Evolutionary conservation across 2,888 invertebrate genomes (phyloP).

Genomic region (Colostygia pectinataria): DNA sequence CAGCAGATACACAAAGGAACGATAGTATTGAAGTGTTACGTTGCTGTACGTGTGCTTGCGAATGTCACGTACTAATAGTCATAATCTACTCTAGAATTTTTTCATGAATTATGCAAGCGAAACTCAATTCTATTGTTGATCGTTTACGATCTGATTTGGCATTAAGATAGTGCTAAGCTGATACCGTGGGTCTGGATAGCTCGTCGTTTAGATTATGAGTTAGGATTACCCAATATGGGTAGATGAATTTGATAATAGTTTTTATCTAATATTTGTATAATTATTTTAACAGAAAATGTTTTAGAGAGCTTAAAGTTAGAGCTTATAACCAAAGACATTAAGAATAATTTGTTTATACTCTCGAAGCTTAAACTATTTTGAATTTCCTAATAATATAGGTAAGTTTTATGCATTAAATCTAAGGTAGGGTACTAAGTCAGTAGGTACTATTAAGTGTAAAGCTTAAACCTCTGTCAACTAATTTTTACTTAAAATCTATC

Average conservation of each 20-base stretch:
- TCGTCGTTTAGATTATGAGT: conserved; percentile 47
- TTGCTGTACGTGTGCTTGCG: conserved; percentile 63
- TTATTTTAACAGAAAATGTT: conserved; percentile 5
- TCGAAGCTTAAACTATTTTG: too few relatives aligned
- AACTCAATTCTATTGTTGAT: conserved; percentile 30
- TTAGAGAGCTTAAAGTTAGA: conserved; percentile 4
- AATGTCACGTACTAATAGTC: conserved; percentile 62
- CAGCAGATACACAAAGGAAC: conserved; percentile 53
- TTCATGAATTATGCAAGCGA: conserved; percentile 37
- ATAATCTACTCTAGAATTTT: conserved; percentile 55
- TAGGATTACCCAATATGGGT: conserved; percentile 37
- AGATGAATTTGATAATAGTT: conserved; percentile 24
- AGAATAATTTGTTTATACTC: too few relatives aligned
- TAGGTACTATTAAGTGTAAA: too few relatives aligned
- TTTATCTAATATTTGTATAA: conserved; percentile 1
- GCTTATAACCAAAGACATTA: too few relatives aligned
- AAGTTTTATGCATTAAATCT: too few relatives aligned
- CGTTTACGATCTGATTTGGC: conserved; percentile 32
- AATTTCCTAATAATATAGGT: too few relatives aligned
- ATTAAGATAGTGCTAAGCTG: conserved; percentile 27
- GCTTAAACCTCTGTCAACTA: too few relatives aligned
- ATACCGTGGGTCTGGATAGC: conserved; percentile 39
- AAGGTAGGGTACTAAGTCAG: too few relatives aligned
- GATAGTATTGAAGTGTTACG: conserved; percentile 63
- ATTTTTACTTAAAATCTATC: too few relatives aligned